These are phyloP conservation scores for Corvus moneduloides DNA, from an alignment of 2,113 vertebrate genomes.

Conservation along the genomic window DNA sequence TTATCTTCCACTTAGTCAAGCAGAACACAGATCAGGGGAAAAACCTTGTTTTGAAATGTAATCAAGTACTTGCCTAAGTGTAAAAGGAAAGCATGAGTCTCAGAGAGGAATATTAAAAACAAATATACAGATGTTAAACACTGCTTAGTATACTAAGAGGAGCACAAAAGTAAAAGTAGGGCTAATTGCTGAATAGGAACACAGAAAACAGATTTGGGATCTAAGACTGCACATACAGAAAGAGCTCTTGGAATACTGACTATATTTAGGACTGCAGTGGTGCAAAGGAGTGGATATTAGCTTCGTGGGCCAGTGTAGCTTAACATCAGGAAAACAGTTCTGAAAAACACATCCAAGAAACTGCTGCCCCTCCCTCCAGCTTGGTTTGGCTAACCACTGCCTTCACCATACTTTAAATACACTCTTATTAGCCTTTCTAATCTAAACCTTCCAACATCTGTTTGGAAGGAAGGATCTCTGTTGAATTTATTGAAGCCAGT, in stretches of 20 bases:
- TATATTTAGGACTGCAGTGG: background rate
- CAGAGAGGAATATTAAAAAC: background rate
- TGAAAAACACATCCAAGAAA: background rate
- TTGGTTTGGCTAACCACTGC: background rate
- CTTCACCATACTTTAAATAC: background rate
- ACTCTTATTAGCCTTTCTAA: background rate
- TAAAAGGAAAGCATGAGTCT: background rate
- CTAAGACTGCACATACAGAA: background rate
- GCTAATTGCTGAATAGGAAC: background rate
- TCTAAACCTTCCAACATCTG: accelerated
- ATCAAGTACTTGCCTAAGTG: background rate
- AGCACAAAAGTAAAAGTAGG: background rate
- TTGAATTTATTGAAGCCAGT: background rate
- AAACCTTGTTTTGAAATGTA: background rate
- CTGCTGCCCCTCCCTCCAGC: background rate
- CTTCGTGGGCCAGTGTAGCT: background rate
- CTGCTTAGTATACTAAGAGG: background rate
- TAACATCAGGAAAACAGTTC: background rate
- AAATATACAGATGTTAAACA: background rate
- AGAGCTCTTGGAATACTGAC: background rate
- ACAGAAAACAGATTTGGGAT: background rate
- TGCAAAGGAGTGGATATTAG: background rate
- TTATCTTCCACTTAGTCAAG: background rate
- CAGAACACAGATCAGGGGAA: background rate
- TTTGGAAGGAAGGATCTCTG: background rate